Evolutionary conservation across 2,113 vertebrate genomes (phyloP).

Genomic region (Collichthys lucidus): DNA sequence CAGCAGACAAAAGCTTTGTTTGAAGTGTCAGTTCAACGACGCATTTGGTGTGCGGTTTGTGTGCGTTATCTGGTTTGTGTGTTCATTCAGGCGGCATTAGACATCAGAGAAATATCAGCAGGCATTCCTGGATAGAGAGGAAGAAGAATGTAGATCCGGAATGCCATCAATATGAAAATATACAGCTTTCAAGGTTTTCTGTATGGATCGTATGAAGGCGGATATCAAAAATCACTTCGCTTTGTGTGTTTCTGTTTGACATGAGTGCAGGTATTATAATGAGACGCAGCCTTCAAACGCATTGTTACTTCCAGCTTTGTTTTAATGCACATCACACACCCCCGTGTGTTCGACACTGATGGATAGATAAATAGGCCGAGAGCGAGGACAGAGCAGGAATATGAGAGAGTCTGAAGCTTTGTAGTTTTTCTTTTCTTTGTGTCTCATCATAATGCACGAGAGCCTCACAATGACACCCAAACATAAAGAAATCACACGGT

Average conservation of each 20-base stretch:
- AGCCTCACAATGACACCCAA: neutral
- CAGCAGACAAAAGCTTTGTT: slow-evolving; percentile 82
- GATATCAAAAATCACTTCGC: slow-evolving; percentile 37
- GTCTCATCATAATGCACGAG: neutral
- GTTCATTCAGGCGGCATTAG: slow-evolving; percentile 65
- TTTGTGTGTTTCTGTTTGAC: slow-evolving; percentile 46
- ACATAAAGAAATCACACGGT: slow-evolving; percentile 30
- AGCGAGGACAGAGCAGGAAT: slow-evolving; percentile 32
- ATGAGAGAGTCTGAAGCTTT: slow-evolving; percentile 31
- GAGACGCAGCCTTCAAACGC: slow-evolving; percentile 58
- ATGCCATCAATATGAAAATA: slow-evolving; percentile 45
- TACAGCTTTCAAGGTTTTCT: slow-evolving; percentile 46
- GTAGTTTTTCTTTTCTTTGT: slow-evolving; percentile 12
- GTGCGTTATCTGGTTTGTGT: slow-evolving; percentile 50
- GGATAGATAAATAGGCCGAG: slow-evolving; percentile 58
- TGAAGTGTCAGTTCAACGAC: slow-evolving; percentile 77
- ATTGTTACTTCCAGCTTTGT: slow-evolving; percentile 56
- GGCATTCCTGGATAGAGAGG: slow-evolving; percentile 69
- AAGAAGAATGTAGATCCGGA: slow-evolving; percentile 10
- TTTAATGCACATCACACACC: slow-evolving; percentile 62
- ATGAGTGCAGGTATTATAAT: slow-evolving; percentile 61
- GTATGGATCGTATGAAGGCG: slow-evolving; percentile 2
- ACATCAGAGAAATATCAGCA: slow-evolving; percentile 73
- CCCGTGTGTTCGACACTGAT: slow-evolving; percentile 63
- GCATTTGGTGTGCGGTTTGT: slow-evolving; percentile 47